A percentile compares a stretch with the other conserved stretches of the same genome.
phyloP scores from a whole-genome alignment of 2,888 invertebrate genomes.

The Elegia similella region DNA sequence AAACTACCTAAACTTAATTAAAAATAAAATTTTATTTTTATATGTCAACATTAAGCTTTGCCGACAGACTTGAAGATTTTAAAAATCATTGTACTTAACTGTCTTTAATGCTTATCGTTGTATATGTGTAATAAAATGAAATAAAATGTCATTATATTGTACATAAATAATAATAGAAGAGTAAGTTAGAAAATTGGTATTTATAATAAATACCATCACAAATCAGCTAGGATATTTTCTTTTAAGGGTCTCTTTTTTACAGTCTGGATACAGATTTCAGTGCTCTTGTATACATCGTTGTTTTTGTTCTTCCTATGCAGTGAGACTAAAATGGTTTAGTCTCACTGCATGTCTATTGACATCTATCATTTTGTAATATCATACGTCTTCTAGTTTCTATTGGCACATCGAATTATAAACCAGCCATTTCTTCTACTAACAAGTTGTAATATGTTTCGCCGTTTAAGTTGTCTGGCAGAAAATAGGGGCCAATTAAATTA shows the following conservation, averaged over 20 bases:
- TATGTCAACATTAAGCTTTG: slow-evolving; percentile 20
- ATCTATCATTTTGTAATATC: no score
- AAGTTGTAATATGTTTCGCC: not conserved
- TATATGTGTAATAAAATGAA: no score
- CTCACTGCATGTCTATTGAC: no score
- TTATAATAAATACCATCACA: not conserved
- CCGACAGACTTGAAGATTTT: slow-evolving; percentile 19
- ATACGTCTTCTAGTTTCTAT: no score
- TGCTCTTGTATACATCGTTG: slow-evolving; percentile 1
- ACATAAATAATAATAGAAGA: no score
- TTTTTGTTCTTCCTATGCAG: slow-evolving; percentile 6
- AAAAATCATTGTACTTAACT: not conserved
- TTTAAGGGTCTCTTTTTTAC: slow-evolving; percentile 21
- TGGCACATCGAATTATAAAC: no score
- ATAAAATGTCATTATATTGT: no score
- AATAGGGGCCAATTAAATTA: slow-evolving; percentile 22
- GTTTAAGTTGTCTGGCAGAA: not conserved
- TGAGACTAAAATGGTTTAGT: no score
- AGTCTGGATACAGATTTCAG: slow-evolving; percentile 18
- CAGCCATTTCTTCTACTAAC: not conserved
- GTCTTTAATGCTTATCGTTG: no score
- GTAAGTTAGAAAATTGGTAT: not conserved
- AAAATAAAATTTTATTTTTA: slow-evolving; percentile 18
- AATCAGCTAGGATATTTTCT: slow-evolving; percentile 15
- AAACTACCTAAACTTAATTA: not conserved